Base-by-base conservation (phyloP, 2,888 invertebrate species). In the Oithona nana region DNA sequence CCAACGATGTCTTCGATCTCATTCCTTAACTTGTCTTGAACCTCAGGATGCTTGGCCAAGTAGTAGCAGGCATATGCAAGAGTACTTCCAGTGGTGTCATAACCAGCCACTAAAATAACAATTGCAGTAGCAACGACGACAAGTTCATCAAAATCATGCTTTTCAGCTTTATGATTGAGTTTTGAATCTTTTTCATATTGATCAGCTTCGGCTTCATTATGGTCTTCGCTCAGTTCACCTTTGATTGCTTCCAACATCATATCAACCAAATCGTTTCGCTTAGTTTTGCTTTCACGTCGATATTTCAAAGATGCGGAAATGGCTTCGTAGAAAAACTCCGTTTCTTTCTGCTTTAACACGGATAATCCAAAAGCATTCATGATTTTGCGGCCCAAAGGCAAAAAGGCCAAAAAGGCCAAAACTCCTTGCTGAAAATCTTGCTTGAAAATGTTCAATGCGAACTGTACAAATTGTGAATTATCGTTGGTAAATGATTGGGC, bases 11-110 rank as follows among this genome's bases (percentile, higher is more conserved):
- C 22, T 13, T 39, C 48, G 3, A 61, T 61, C 20, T 61, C 61
- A 26, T 50, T n/a, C 2, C 29, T 28, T 22, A 61, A 28, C 28
- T 3, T 61, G 16, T 55, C 16, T 52, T 61, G 61, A 4, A 61
- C 54, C 8, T 61, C 61, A 13, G 22, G 55, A 61, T 61, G 22
- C 13, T 49, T 50, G n/a, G 52, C 61, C 24, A 61, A 26, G 28
- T 55, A 39, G 13, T 61, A 61, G 22, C 52, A 24, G 16, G 54
- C 26, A 52, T 55, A 26, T 28, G 61, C 13, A 13, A 52, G 13
- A 2, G 61, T 49, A 28, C 28, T 54, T 3, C 29, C 55, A 24
- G 39, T 61, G 20, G 61, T 61, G n/a, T 61, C 61, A 3, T n/a
- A 51, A 16, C 61, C 52, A 29, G 48, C 62, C 4, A 57, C 28